A percentile compares a stretch with the other conserved stretches of the same genome.
Evolutionary conservation across 2,113 vertebrate genomes (phyloP).

Genomic region (Ramphastos sulfuratus): DNA sequence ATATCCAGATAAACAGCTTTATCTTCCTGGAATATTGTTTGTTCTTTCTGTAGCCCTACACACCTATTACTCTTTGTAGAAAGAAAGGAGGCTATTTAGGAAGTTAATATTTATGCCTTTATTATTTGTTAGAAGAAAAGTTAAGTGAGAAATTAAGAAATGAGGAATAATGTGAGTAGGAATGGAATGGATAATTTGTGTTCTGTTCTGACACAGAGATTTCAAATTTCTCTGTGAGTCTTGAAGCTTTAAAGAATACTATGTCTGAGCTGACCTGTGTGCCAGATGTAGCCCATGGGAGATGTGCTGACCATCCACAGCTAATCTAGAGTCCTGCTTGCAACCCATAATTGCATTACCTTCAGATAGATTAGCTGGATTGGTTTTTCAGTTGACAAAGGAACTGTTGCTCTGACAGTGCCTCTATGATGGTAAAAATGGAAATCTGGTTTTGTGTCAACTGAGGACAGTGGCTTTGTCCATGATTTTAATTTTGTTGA

Average conservation of each 20-base stretch:
- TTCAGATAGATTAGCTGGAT: background rate
- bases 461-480: background rate
- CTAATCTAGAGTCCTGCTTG: background rate
- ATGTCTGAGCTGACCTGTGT: background rate
- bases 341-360: background rate
- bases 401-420: background rate
- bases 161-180: fast-evolving
- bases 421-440: background rate
- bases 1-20: background rate
- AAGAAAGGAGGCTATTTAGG: background rate
- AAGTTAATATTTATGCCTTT: background rate
- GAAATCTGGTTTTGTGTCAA: background rate
- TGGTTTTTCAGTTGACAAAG: background rate
- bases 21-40: background rate
- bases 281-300: background rate
- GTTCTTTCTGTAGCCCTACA: background rate
- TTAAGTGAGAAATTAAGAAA: background rate
- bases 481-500: background rate
- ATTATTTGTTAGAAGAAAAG: background rate
- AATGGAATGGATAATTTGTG: background rate
- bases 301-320: background rate
- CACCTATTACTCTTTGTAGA: background rate
- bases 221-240: background rate
- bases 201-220: background rate
- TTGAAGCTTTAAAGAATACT: background rate